Base-by-base conservation (phyloP, 1,140 invertebrate species). In the Orussus abietinus region DNA sequence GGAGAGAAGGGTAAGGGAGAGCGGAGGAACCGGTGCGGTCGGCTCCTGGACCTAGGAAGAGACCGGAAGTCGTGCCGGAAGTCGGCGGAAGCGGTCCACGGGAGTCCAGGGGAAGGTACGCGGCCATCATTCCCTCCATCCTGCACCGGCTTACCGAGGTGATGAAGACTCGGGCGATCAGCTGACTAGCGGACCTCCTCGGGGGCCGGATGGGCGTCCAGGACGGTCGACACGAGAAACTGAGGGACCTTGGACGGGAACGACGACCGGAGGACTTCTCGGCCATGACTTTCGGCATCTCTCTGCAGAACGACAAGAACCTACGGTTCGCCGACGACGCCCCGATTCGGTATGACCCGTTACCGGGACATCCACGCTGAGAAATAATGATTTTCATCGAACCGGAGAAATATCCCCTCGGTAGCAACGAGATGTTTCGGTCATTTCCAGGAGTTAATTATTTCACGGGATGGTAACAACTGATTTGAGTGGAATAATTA, bases 231-330 rank as follows among this genome's bases (percentile, higher is more conserved):
- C 29, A 30, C 25, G 11, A 5, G 43, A 37, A 31, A 12, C 17
- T 13, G 34, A 35, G 19, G 19, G 39, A 3, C 21, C 32, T 6
- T 34, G 32, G 9, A 4, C 32, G 26, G 15, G 47, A 14, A 7
- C 31, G 34, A 33, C 45, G 42, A 31, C 41, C 41, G 5, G 35
- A n/a, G n/a, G n/a, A 43, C 28, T 62, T 54, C 33, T 59, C 59
- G 12, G 55, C 62, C 47, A 67, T 67, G 64, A 67, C 64, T 30
- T 67, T 58, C 44, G 55, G 64, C 31, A 63, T 62, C 32, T 43
- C 56, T 4, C 62, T 67, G 39, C 50, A 64, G 41, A 55, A 41
- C 25, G 63, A 67, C 21, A 67, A 66, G 36, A 42, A n/a, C n/a
- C n/a, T 52, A 9, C 49, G 48, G n/a, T 53, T 64, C 25, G 42